These are phyloP conservation scores for Ariopsis seemanni DNA, from an alignment of 2,113 vertebrate genomes.

Conservation along the genomic window DNA sequence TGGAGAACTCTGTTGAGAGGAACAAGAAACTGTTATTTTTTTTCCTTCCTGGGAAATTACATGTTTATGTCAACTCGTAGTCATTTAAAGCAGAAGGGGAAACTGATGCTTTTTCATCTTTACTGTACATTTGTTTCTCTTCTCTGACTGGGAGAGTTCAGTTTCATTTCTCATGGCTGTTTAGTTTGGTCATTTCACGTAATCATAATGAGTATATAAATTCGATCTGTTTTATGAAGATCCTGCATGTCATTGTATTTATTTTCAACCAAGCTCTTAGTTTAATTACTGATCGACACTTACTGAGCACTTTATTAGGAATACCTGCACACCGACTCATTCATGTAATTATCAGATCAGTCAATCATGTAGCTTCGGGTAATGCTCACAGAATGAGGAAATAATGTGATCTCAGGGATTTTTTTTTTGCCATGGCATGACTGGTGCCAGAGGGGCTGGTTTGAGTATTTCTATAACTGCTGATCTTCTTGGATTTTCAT, in stretches of 20 bases:
- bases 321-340: neutral
- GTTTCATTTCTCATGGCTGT: neutral
- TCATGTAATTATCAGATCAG: neutral
- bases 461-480: neutral
- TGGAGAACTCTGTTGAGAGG: neutral
- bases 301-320: neutral
- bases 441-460: neutral
- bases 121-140: neutral
- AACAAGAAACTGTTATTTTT: neutral
- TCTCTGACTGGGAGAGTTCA: neutral
- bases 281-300: neutral
- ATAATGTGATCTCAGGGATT: neutral
- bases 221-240: neutral
- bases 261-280: neutral
- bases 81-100: neutral
- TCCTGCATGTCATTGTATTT: neutral
- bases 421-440: neutral
- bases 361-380: neutral
- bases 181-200: neutral
- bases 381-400: neutral
- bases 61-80: neutral
- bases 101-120: conserved; percentile 2
- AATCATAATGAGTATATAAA: neutral
- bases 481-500: neutral
- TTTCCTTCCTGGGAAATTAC: neutral